Base-by-base conservation (phyloP, 2,888 invertebrate species). In the Caradrina kadenii region DNA sequence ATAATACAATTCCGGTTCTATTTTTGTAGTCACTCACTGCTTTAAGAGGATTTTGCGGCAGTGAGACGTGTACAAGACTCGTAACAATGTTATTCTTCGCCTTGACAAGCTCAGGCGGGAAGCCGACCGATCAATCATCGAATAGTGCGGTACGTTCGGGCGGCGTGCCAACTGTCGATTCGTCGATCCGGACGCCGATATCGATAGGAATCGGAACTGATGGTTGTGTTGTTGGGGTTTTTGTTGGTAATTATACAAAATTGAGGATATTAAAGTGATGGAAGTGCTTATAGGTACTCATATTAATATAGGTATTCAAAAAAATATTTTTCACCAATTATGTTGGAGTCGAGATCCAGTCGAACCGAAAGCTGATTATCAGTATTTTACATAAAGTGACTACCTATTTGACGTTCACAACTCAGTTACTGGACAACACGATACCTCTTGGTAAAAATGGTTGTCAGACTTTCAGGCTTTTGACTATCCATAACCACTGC, bases 31-130 rank as follows among this genome's bases (percentile, higher is more conserved):
- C 83, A 83, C 81, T 86, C 86, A 86, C 82, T 84, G 86, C 81
- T 88, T 79, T 93, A 92, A 93, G 92, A 91, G 92, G 92, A 93
- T 94, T 94, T 92, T 79, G 90, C 89, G 82, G 87, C 90, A 90
- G 87, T 89, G 90, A 93, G 91, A 92, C 92, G 91, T 92, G 93
- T 93, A 95, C 94, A 93, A 93, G 92, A 88, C 91, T 89, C 87
- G 89, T 92, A 92, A 93, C 94, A 95, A 93, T 94, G 94, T 95
- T 95, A 94, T 96, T 95, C 93, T 94, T 92, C 90, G 91, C 81
- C 91, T 90, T 93, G 93, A 93, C 94, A 93, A 93, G 93, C 92
- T 88, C 88, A 87, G 85, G 80, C 87, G 90, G 90, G 88, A 88
- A 91, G 88, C 89, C 87, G 87, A 83, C 82, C 90, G 91, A 95